Conservation (phyloP, 1,140 invertebrate species). For the Ptiloglossa arizonensis region DNA sequence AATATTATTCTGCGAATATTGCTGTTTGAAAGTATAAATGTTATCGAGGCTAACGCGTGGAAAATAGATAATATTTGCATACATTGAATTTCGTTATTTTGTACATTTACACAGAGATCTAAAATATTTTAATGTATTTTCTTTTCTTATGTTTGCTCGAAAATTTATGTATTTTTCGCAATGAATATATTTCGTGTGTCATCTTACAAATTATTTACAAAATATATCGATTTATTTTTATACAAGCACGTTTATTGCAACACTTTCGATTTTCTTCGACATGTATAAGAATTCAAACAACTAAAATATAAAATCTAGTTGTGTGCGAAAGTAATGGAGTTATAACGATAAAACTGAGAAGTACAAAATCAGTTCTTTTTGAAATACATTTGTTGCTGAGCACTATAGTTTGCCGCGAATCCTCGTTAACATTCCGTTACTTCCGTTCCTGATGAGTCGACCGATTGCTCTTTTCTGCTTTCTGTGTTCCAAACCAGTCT, state of each 20-base stretch:
- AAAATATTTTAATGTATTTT: neutral
- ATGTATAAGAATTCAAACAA: too few relatives aligned
- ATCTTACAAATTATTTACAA: neutral
- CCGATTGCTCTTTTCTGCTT: neutral
- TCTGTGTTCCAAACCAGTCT: too few relatives aligned
- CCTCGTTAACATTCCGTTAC: slow-evolving; percentile 54
- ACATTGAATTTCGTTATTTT: neutral
- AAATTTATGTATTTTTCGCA: neutral
- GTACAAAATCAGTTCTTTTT: too few relatives aligned
- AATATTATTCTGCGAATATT: neutral
- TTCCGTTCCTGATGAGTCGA: neutral
- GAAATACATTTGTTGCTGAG: too few relatives aligned
- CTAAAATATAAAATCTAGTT: too few relatives aligned
- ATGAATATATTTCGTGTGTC: neutral
- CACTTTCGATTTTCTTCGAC: too few relatives aligned
- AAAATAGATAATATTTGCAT: neutral
- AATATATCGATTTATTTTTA: too few relatives aligned
- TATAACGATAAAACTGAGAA: too few relatives aligned
- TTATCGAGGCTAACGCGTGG: neutral
- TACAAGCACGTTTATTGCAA: too few relatives aligned
- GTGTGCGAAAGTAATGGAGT: too few relatives aligned
- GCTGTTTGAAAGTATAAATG: neutral
- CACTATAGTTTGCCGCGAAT: slow-evolving; percentile 49
- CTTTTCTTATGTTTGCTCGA: too few relatives aligned
- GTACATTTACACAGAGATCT: neutral